Evolutionary conservation across 2,888 invertebrate species (phyloP).

Genomic region (Neria commutata): DNA sequence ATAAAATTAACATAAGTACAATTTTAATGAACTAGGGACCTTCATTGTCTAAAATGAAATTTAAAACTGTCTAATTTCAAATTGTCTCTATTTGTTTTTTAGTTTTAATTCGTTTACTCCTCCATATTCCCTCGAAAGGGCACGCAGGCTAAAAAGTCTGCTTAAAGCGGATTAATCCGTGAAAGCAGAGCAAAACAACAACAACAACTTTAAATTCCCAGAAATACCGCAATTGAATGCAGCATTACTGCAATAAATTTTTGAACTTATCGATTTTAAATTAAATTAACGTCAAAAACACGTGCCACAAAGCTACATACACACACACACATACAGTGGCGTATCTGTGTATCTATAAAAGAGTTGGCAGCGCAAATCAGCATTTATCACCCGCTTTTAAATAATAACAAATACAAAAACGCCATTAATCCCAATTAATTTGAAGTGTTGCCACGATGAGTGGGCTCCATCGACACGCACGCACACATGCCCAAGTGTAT

Average conservation of each 20-base stretch:
- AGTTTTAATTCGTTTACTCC: too few species aligned
- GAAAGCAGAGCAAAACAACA: neutral
- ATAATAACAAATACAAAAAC: neutral
- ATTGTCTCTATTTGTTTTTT: too few species aligned
- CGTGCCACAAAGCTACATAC: neutral
- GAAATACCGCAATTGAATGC: neutral
- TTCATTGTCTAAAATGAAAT: too few species aligned
- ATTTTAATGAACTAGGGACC: too few species aligned
- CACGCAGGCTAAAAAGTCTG: neutral
- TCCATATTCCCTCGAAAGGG: neutral
- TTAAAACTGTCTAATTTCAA: neutral
- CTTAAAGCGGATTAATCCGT: too few species aligned
- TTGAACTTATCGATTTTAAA: neutral
- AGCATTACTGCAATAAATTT: neutral
- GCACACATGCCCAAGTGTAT: neutral
- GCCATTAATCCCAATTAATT: slow-evolving; percentile 2
- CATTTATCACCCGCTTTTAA: neutral
- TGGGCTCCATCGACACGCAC: too few species aligned
- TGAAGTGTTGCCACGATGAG: neutral
- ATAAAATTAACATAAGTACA: too few species aligned
- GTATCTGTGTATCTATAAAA: neutral
- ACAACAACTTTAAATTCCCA: neutral
- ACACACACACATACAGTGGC: neutral
- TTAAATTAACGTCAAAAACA: neutral
- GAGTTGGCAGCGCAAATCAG: neutral